phyloP scores from a whole-genome alignment of 1,140 invertebrate species.

The Bombus huntii region DNA sequence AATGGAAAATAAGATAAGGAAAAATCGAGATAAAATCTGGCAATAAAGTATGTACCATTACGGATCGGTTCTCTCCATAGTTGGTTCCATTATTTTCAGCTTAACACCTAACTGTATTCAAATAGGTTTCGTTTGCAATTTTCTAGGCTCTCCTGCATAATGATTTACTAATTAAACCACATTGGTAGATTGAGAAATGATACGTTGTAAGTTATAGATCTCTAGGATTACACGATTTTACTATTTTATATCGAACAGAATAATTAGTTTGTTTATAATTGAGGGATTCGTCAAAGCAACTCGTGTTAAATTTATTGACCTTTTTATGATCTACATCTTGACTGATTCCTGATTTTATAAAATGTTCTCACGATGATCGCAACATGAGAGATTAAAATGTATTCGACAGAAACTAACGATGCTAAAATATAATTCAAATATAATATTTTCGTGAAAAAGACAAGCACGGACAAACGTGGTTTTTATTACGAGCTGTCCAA shows the following conservation, averaged over 20 bases:
- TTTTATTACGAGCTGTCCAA: no score
- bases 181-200: neutral
- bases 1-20: conserved; percentile 6
- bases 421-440: no score
- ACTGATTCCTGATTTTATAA: no score
- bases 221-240: neutral
- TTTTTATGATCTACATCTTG: no score
- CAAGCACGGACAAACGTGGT: no score
- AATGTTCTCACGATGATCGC: no score
- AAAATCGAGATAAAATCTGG: conserved; percentile 30
- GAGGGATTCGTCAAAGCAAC: no score
- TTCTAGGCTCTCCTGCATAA: neutral
- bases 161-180: neutral
- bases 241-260: neutral
- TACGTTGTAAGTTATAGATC: neutral
- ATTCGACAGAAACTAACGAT: no score
- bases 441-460: no score
- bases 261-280: neutral
- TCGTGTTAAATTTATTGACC: no score
- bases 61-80: neutral
- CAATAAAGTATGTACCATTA: conserved; percentile 15
- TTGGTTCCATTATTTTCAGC: conserved; percentile 6
- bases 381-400: no score
- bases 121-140: neutral
- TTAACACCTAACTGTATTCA: neutral